phyloP scores from a whole-genome alignment of 2,797 vertebrate species.

The Champsocephalus gunnari region DNA sequence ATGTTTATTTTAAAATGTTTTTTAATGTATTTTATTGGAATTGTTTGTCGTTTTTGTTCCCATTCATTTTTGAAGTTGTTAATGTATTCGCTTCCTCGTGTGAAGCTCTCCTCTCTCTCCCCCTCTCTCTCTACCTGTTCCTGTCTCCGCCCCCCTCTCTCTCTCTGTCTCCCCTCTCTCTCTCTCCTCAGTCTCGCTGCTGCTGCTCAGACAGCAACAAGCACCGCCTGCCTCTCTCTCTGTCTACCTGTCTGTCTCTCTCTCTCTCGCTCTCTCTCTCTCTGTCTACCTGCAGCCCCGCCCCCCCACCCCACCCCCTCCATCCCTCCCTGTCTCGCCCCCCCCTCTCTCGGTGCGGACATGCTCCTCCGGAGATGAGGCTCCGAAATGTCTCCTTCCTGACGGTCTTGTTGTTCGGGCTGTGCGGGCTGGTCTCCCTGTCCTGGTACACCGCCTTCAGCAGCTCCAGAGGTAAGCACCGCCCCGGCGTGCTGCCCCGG shows the following conservation, averaged over 20 bases:
- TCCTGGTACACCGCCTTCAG: conserved; percentile 98
- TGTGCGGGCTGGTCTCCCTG: conserved; percentile 94
- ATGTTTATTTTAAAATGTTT: too few relatives aligned
- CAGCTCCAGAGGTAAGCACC: conserved; percentile 92
- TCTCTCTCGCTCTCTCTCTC: not conserved
- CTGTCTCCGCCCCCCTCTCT: not conserved
- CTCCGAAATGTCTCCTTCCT: conserved; percentile 97
- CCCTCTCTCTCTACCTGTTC: not conserved
- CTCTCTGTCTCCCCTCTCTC: not conserved
- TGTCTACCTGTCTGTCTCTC: not conserved
- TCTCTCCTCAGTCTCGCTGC: conserved; percentile 38
- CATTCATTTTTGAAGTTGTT: too few relatives aligned
- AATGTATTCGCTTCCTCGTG: too few relatives aligned
- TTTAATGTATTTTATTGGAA: too few relatives aligned
- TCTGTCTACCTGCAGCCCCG: not conserved
- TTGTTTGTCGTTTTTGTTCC: too few relatives aligned
- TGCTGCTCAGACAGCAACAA: conserved; percentile 32
- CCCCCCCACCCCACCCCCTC: not conserved
- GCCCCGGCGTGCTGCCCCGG: not conserved
- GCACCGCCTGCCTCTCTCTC: conserved; percentile 33
- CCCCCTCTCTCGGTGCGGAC: conserved; percentile 84
- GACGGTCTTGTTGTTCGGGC: conserved; percentile 94
- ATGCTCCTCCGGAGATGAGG: conserved; percentile 96
- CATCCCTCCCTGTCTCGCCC: not conserved
- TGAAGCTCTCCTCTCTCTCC: not conserved